Percentiles rank a stretch among this genome's conserved stretches.
phyloP scores from a whole-genome alignment of 2,797 vertebrate species.

The Scarus forsteni region DNA sequence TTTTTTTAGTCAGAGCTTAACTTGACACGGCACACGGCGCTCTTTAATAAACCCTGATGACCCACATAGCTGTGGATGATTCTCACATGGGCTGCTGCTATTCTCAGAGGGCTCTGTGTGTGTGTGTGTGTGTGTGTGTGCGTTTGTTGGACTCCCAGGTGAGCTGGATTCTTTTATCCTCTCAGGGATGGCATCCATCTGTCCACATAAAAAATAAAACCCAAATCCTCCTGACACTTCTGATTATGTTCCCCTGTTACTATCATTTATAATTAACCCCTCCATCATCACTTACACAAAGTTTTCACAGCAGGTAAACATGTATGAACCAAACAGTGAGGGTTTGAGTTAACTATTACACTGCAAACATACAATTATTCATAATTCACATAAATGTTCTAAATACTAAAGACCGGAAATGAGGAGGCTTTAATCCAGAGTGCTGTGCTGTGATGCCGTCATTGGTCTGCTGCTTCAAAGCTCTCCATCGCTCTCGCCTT shows the following conservation, averaged over 20 bases:
- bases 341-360: conserved; percentile 20
- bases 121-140: background rate
- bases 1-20: conserved; percentile 1
- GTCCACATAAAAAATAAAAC: conserved; percentile 43
- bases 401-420: conserved; percentile 79
- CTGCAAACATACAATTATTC: conserved; percentile 31
- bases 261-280: conserved; percentile 9
- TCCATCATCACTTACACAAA: conserved; percentile 8
- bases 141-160: conserved; percentile 62
- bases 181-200: conserved; percentile 71
- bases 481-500: conserved; percentile 42
- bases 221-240: conserved; percentile 30
- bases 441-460: conserved; percentile 59
- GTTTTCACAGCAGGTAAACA: conserved; percentile 4
- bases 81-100: conserved; percentile 30
- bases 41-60: conserved; percentile 16
- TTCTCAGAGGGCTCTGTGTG: conserved; percentile 41
- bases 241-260: conserved; percentile 13
- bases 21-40: background rate
- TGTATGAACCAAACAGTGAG: conserved; percentile 7
- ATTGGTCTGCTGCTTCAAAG: conserved; percentile 66
- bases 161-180: conserved; percentile 60
- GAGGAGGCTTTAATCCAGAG: conserved; percentile 78
- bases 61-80: conserved; percentile 36
- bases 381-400: conserved; percentile 67